A percentile compares a stretch with the other conserved stretches of the same genome.
These are phyloP conservation scores for Micronycteris hirsuta DNA, from an alignment of 2,113 vertebrate species.

Conservation along the genomic window DNA sequence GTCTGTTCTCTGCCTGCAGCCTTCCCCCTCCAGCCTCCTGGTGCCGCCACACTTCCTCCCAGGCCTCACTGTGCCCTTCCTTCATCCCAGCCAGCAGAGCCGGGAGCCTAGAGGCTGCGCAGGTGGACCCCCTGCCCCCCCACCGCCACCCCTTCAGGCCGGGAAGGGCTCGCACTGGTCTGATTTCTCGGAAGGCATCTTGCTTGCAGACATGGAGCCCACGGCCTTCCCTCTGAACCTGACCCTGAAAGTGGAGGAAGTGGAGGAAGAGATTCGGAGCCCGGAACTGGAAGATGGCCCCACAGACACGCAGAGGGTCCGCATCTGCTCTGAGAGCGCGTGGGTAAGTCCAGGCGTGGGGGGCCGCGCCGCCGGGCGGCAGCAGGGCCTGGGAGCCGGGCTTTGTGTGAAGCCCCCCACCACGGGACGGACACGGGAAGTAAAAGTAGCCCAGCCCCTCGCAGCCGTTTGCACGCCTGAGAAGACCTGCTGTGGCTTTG, in stretches of 20 bases:
- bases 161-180: background rate
- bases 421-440: background rate
- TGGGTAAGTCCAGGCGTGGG: constrained; percentile 63
- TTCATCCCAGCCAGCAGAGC: background rate
- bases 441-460: constrained; percentile 12
- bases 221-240: constrained; percentile 33
- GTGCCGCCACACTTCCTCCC: background rate
- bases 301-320: constrained; percentile 66
- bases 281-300: constrained; percentile 31
- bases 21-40: background rate
- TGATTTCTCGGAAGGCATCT: constrained; percentile 14
- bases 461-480: constrained; percentile 36
- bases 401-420: background rate
- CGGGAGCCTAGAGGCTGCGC: background rate
- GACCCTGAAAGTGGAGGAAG: constrained; percentile 66
- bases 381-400: background rate
- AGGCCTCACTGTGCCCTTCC: background rate
- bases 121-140: background rate
- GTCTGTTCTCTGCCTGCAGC: background rate
- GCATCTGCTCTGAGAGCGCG: constrained; percentile 62
- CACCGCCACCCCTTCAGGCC: background rate
- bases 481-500: constrained; percentile 45
- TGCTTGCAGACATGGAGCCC: constrained; percentile 67
- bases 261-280: constrained; percentile 61
- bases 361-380: background rate